A percentile compares a stretch with the other conserved stretches of the same genome.
Conservation (phyloP, 2,888 invertebrate species). For the Ormyrus nitidulus region DNA sequence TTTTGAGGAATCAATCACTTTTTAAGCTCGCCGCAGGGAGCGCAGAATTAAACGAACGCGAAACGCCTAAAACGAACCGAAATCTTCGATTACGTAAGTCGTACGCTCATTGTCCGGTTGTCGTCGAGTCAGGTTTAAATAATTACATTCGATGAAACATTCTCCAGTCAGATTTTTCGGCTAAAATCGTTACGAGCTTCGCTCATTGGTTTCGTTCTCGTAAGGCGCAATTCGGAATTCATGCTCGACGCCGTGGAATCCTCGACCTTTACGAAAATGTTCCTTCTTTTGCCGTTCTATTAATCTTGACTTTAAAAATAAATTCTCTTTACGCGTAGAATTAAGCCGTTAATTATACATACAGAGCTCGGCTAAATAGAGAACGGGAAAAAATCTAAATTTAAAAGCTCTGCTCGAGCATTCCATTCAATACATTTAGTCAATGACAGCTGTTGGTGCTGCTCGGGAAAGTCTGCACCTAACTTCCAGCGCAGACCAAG, state of each 20-base stretch:
- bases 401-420: neutral
- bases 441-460: neutral
- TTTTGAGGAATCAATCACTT: constrained; percentile 34
- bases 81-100: neutral
- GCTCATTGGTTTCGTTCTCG: too few relatives aligned
- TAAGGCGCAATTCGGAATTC: too few relatives aligned
- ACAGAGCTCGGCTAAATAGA: too few relatives aligned
- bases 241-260: too few relatives aligned
- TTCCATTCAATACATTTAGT: neutral
- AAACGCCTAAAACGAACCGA: neutral
- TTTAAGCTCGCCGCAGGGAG: neutral
- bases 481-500: neutral
- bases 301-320: too few relatives aligned
- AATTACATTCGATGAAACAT: neutral
- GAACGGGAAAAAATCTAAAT: neutral
- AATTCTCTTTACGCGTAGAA: too few relatives aligned
- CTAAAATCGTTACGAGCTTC: too few relatives aligned
- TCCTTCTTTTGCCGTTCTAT: too few relatives aligned
- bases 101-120: neutral
- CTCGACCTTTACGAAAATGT: too few relatives aligned
- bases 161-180: too few relatives aligned
- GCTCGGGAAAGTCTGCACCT: neutral
- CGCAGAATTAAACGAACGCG: neutral
- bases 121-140: neutral
- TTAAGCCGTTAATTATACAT: too few relatives aligned